Evolutionary conservation across 2,797 vertebrate genomes (phyloP).

Genomic region (Semaprochilodus insignis): DNA sequence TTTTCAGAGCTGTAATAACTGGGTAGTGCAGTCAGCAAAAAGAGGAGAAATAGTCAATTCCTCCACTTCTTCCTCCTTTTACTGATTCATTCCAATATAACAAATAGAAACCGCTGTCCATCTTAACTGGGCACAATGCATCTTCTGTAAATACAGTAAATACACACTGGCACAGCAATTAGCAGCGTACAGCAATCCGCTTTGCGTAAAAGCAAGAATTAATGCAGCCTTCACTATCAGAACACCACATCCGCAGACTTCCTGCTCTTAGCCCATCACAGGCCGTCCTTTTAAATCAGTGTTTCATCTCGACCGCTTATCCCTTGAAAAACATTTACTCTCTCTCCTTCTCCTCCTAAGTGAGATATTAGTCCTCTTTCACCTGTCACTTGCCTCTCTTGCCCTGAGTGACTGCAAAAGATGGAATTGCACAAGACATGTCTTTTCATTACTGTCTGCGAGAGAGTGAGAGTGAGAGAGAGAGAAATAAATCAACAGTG

Average conservation of each 20-base stretch:
- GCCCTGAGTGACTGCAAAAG: conserved; percentile 25
- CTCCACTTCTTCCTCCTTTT: not conserved
- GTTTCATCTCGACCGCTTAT: not conserved
- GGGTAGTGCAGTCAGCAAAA: not conserved
- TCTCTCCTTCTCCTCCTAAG: conserved; percentile 37
- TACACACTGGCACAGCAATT: not conserved
- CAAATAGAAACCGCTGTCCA: not conserved
- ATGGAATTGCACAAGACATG: conserved; percentile 66
- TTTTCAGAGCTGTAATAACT: not conserved
- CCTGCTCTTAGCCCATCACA: not conserved
- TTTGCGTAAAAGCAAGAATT: not conserved
- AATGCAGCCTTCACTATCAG: not conserved
- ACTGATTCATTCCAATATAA: not conserved
- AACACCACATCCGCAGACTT: not conserved
- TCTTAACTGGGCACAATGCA: not conserved
- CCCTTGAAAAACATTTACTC: not conserved
- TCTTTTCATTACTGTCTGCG: conserved; percentile 73
- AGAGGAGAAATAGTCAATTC: not conserved
- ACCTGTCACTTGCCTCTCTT: conserved; percentile 44
- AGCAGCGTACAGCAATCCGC: too few species aligned
- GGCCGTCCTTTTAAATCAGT: conserved; percentile 8
- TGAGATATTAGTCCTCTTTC: conserved; percentile 49
- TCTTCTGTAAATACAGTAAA: not conserved
- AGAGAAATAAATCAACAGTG: conserved; percentile 68
- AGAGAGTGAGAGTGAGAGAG: conserved; percentile 15